Evolutionary conservation across 2,888 invertebrate genomes (phyloP).

Genomic region (Chrysopilus asiliformis): DNA sequence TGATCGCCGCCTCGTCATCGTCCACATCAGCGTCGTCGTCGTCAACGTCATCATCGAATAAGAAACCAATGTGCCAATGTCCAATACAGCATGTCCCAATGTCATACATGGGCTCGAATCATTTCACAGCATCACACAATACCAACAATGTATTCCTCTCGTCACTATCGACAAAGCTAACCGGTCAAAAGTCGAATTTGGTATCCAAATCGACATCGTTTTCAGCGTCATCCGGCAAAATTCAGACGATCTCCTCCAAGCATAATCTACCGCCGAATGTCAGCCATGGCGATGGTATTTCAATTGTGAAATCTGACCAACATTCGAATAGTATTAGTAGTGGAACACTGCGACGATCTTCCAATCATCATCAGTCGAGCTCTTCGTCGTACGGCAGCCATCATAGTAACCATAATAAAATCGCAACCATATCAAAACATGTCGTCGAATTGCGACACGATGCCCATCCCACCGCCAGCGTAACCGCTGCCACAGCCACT

Average conservation of each 20-base stretch:
- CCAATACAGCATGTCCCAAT: constrained; percentile 37
- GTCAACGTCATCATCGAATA: constrained; percentile 17
- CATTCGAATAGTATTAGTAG: constrained; percentile 9
- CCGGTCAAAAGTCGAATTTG: constrained; percentile 18
- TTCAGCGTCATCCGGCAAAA: constrained; percentile 13
- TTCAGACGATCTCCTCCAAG: constrained; percentile 7
- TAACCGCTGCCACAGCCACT: too few species aligned
- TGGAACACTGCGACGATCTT: constrained; percentile 14
- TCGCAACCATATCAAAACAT: constrained; percentile 34
- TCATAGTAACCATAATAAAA: constrained; percentile 27
- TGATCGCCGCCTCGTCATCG: constrained; percentile 6
- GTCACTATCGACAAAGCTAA: constrained; percentile 22
- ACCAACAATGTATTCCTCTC: constrained; percentile 24
- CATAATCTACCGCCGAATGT: constrained; percentile 5
- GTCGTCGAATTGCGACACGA: constrained; percentile 23
- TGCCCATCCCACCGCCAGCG: too few species aligned
- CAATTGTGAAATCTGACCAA: constrained; percentile 9
- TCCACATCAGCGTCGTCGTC: constrained; percentile 10
- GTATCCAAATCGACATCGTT: constrained; percentile 17
- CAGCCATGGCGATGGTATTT: too few species aligned
- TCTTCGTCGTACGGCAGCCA: constrained; percentile 18
- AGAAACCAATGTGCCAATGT: constrained; percentile 36
- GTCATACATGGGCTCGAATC: constrained; percentile 35
- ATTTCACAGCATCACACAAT: constrained; percentile 21
- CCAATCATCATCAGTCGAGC: constrained; percentile 13